These are phyloP conservation scores for Distichodus sexfasciatus DNA, from an alignment of 2,797 vertebrate genomes.

Conservation along the genomic window DNA sequence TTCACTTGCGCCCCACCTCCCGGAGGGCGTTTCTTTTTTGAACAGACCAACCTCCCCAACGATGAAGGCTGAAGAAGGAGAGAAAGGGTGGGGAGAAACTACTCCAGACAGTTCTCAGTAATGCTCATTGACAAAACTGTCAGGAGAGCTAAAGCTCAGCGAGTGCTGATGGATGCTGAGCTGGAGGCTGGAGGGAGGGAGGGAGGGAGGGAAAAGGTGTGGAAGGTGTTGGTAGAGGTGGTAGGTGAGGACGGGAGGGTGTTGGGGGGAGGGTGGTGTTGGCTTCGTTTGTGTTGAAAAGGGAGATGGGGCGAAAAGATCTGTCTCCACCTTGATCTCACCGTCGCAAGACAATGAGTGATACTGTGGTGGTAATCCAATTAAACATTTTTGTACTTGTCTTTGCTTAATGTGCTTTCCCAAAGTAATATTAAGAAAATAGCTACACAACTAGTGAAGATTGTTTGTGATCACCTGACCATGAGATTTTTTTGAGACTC, in stretches of 20 bases:
- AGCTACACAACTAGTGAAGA: too few relatives aligned
- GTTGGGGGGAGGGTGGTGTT: too few relatives aligned
- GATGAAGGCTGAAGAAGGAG: conserved; percentile 16
- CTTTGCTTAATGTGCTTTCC: too few relatives aligned
- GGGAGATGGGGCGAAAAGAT: too few relatives aligned
- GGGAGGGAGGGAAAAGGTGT: not conserved
- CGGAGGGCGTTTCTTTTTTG: conserved; percentile 35
- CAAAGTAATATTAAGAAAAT: too few relatives aligned
- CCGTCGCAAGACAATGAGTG: too few relatives aligned
- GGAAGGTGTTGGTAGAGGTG: conserved; percentile 51
- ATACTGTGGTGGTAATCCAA: too few relatives aligned
- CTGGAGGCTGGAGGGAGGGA: conserved; percentile 64
- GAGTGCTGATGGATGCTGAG: conserved; percentile 76
- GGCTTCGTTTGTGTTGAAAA: too few relatives aligned
- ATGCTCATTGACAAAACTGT: conserved; percentile 85
- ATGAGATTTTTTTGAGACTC: too few relatives aligned
- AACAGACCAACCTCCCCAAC: conserved; percentile 19
- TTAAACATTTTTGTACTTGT: too few relatives aligned
- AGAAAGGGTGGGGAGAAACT: conserved; percentile 60
- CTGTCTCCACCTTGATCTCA: too few relatives aligned
- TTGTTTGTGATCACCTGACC: too few relatives aligned
- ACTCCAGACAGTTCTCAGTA: conserved; percentile 75
- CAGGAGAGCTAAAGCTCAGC: conserved; percentile 73
- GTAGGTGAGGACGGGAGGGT: conserved; percentile 15
- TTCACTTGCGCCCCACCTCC: not conserved